Evolutionary conservation across 1,140 invertebrate genomes (phyloP).

Genomic region (Cheumatopsyche charites): DNA sequence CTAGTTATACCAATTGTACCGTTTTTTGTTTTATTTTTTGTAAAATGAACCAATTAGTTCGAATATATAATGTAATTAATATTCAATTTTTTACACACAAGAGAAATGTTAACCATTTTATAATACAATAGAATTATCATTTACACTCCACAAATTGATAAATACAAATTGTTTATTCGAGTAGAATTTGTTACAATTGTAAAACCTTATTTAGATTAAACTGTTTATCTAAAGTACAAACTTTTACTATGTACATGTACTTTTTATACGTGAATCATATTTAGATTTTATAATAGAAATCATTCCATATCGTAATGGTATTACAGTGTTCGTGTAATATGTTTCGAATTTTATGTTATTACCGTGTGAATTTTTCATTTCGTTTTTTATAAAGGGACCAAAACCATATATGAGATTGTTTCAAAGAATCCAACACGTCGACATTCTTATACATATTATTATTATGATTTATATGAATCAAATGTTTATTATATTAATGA

Average conservation of each 20-base stretch:
- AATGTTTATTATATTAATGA: not conserved
- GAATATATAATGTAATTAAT: no score
- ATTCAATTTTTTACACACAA: no score
- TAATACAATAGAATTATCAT: no score
- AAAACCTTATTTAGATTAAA: constrained; percentile 20
- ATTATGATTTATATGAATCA: no score
- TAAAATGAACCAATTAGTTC: no score
- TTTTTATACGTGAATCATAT: constrained; percentile 21
- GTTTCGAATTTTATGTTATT: not conserved
- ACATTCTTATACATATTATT: not conserved
- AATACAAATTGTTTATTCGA: no score
- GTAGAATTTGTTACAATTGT: not conserved
- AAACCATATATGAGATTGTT: not conserved
- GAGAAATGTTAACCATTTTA: no score
- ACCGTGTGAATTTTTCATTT: constrained; percentile 16
- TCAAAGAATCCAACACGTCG: no score
- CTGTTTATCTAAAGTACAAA: constrained; percentile 38
- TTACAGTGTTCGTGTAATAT: constrained; percentile 1
- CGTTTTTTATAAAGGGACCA: constrained; percentile 25
- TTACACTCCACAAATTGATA: no score
- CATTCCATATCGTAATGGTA: constrained; percentile 32
- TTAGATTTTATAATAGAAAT: constrained; percentile 28
- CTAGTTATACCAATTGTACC: no score
- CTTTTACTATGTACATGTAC: constrained; percentile 14
- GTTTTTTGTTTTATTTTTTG: no score